A percentile compares a stretch with the other conserved stretches of the same genome.
Evolutionary conservation across 2,113 vertebrate genomes (phyloP).

Genomic region (Sorex fumeus): DNA sequence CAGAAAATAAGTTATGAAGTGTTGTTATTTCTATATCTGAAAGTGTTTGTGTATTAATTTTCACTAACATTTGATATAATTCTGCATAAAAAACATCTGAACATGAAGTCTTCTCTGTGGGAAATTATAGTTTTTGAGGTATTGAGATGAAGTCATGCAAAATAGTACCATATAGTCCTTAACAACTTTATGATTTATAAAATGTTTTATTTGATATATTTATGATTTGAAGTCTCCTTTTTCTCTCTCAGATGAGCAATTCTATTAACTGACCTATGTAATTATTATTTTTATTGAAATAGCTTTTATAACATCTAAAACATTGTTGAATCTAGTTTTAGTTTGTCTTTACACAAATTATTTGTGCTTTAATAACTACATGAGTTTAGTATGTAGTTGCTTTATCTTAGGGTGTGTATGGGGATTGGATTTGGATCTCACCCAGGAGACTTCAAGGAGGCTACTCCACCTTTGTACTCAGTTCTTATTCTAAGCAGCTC

Average conservation of each 20-base stretch:
- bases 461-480: too few species aligned
- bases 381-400: neutral
- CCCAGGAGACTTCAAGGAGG: too few species aligned
- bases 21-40: too few species aligned
- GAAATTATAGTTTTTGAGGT: neutral
- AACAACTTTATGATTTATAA: neutral
- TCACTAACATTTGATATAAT: neutral
- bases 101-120: neutral
- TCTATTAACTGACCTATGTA: neutral
- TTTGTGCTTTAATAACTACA: neutral
- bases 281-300: neutral
- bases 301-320: neutral
- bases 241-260: neutral
- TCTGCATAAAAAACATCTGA: neutral
- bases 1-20: conserved; percentile 11
- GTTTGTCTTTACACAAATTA: neutral
- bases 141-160: neutral
- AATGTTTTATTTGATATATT: neutral
- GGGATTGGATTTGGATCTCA: too few species aligned
- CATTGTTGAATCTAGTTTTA: neutral
- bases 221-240: neutral
- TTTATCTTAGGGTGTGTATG: neutral
- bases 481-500: too few species aligned
- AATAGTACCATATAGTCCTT: neutral
- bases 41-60: neutral